A percentile compares a stretch with the other conserved stretches of the same genome.
phyloP scores from a whole-genome alignment of 2,888 invertebrate genomes.

The Odontothrips loti region DNA sequence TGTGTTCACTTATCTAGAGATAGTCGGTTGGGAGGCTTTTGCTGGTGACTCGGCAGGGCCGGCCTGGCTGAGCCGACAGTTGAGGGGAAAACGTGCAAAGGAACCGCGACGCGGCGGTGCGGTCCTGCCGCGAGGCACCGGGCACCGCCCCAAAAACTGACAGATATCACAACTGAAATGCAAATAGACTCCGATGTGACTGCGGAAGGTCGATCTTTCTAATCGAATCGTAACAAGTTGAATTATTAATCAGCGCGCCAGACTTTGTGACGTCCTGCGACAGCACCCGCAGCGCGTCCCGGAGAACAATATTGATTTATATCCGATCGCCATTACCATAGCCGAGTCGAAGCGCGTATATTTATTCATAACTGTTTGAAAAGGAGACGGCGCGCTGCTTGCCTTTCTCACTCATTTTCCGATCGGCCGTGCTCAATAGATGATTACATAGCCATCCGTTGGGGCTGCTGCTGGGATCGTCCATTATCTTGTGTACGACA shows the following conservation, averaged over 20 bases:
- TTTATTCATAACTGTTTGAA: slow-evolving; percentile 16
- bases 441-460: background rate
- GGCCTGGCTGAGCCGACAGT: no score
- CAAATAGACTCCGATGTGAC: slow-evolving; percentile 13
- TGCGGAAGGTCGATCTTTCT: slow-evolving; percentile 9
- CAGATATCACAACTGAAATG: background rate
- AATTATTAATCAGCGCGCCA: background rate
- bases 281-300: background rate
- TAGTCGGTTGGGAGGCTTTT: background rate
- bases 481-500: no score
- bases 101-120: no score
- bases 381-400: background rate
- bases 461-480: no score
- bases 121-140: background rate
- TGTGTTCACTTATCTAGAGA: background rate
- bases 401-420: slow-evolving; percentile 3
- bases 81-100: no score
- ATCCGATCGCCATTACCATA: background rate
- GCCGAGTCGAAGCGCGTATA: background rate
- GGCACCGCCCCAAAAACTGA: background rate
- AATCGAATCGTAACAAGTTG: slow-evolving; percentile 9
- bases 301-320: slow-evolving; percentile 14
- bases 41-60: background rate
- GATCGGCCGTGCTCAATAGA: background rate
- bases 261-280: background rate